Base-by-base conservation (phyloP, 2,888 invertebrate genomes). In the Apantesis nais region DNA sequence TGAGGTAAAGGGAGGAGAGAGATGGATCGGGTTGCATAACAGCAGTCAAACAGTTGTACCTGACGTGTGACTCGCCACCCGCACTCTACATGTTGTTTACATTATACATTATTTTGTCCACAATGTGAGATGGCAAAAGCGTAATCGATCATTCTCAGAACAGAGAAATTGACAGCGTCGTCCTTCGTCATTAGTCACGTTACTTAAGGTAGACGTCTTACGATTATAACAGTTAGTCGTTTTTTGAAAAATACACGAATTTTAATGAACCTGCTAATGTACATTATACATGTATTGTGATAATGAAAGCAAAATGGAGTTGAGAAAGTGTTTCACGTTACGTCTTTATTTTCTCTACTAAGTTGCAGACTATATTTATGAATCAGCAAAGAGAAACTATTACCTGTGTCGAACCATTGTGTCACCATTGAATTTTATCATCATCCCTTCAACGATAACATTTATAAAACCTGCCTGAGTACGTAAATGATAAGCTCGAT, bases 1-100 rank as follows among this genome's bases (percentile, higher is more conserved):
- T 48, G 61, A 62, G 39, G 62, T 52, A 37, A 39, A 67, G 68
- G 71, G 73, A 34, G 69, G 67, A 71, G 72, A 75, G 82, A 74
- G 76, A 85, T 86, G 86, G 78, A 84, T 90, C 90, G 72, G 76
- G 81, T 93, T 93, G 91, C 93, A 92, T 92, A 92, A 93, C 89
- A 88, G 79, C 84, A 79, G 74, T 80, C 86, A 75, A 85, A 84
- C 86, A 86, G 87, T 84, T 83, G 85, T 78, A 73, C 70, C 74
- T 73, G 74, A 71, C 73, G 70, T 69, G 74, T 75, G 67, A 77
- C 70, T 72, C 75, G 79, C 81, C 83, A 83, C 83, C 80, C 78
- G 79, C 83, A 79, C 83, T 84, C 78, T 84, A 84, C 81, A 85
- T 83, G 81, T 86, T 84, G 63, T 63, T 63, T 63, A 63, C 44